phyloP scores from a whole-genome alignment of 2,888 invertebrate species.

The Pocota personata region DNA sequence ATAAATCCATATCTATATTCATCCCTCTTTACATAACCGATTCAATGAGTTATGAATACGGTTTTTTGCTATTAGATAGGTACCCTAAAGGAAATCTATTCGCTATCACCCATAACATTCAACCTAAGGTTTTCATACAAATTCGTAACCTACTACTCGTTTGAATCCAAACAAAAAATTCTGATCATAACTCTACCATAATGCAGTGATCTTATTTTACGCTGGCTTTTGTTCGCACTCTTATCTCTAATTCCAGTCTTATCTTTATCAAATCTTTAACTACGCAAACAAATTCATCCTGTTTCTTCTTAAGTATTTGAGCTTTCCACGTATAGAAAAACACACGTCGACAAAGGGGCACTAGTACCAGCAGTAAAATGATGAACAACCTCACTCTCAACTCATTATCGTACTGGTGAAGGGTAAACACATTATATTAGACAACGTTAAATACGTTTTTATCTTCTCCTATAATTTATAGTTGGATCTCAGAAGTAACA shows the following conservation, averaged over 20 bases:
- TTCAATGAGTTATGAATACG: too few species aligned
- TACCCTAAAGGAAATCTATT: too few species aligned
- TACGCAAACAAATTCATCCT: constrained; percentile 54
- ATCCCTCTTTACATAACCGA: too few species aligned
- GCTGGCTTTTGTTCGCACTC: neutral
- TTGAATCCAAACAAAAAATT: too few species aligned
- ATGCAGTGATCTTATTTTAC: neutral
- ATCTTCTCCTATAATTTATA: constrained; percentile 39
- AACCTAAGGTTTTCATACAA: too few species aligned
- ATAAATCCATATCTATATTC: too few species aligned
- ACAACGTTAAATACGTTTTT: constrained; percentile 29
- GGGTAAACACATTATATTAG: constrained; percentile 29
- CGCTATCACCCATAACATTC: too few species aligned
- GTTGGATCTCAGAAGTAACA: constrained; percentile 3
- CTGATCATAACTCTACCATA: neutral
- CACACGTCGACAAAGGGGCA: neutral
- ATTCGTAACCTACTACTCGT: too few species aligned
- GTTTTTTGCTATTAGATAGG: too few species aligned
- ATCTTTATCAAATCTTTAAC: constrained; percentile 28
- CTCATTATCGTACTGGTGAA: constrained; percentile 23
- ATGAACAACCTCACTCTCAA: constrained; percentile 18
- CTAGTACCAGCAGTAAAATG: constrained; percentile 25
- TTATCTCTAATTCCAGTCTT: constrained; percentile 21
- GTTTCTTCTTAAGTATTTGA: constrained; percentile 14
- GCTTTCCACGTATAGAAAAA: neutral